These are phyloP conservation scores for Ophion ventricosus DNA, from an alignment of 2,888 invertebrate species.

Conservation along the genomic window DNA sequence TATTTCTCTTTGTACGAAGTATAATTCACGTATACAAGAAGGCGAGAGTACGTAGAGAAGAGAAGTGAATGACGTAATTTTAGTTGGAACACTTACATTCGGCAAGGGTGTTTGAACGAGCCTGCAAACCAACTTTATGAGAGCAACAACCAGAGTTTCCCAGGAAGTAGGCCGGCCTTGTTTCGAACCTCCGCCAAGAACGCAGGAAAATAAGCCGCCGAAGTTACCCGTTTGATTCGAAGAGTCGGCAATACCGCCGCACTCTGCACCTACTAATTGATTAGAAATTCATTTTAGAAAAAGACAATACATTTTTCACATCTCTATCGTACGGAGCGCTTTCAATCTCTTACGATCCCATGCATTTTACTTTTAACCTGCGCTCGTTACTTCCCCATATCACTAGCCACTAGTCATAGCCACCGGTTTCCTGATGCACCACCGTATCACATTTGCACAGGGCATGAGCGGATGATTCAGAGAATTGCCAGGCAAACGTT, in stretches of 20 bases:
- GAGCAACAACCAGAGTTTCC: slow-evolving; percentile 89
- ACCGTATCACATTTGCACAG: no score
- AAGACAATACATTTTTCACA: neutral
- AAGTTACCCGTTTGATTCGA: slow-evolving; percentile 86
- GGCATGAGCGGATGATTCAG: neutral
- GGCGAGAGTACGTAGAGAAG: no score
- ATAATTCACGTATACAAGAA: no score
- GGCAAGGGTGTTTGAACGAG: slow-evolving; percentile 87
- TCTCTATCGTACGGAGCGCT: neutral
- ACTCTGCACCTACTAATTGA: slow-evolving; percentile 79
- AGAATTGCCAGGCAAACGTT: neutral
- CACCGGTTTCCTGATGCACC: no score
- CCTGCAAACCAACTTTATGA: slow-evolving; percentile 88
- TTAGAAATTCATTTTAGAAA: neutral
- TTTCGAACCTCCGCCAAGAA: slow-evolving; percentile 87
- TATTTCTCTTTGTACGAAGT: neutral
- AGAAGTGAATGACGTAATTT: no score
- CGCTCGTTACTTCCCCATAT: neutral
- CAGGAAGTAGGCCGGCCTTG: slow-evolving; percentile 89
- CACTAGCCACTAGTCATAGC: neutral
- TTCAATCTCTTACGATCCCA: neutral
- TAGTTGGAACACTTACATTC: slow-evolving; percentile 77
- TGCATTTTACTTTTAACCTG: neutral
- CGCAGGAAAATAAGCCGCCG: slow-evolving; percentile 91
- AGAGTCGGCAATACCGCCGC: slow-evolving; percentile 81